Conservation (phyloP, 2,113 vertebrate genomes). For the Danionella cerebrum region DNA sequence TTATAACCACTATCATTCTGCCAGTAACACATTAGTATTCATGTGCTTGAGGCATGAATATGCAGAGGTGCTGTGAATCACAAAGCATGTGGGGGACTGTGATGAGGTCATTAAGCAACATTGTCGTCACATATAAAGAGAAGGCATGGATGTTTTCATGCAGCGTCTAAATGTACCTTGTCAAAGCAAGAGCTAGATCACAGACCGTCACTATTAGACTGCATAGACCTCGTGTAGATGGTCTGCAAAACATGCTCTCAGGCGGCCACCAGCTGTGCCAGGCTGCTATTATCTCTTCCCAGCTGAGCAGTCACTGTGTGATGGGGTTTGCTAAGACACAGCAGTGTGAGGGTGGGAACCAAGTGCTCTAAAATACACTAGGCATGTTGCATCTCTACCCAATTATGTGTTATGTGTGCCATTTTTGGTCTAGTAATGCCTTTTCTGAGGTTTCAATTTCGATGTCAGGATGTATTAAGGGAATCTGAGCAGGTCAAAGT, state of each 20-base stretch:
- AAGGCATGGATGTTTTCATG: conserved; percentile 19
- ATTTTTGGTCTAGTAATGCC: neutral
- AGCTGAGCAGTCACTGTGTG: conserved; percentile 8
- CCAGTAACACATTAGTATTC: conserved; percentile 11
- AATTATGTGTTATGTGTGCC: conserved; percentile 22
- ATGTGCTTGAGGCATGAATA: conserved; percentile 13
- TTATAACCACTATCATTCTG: neutral
- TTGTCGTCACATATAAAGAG: neutral
- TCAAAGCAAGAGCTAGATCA: conserved; percentile 28
- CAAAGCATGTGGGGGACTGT: neutral
- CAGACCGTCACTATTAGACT: conserved; percentile 4
- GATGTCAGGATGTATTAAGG: conserved; percentile 12
- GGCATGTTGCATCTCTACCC: neutral
- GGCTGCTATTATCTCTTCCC: conserved; percentile 22
- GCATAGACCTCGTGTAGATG: neutral
- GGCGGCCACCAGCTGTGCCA: conserved; percentile 11
- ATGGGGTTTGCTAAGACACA: neutral
- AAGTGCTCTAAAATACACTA: neutral
- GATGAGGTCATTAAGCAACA: neutral
- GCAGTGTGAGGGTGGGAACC: neutral
- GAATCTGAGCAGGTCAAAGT: neutral
- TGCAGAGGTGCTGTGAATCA: neutral
- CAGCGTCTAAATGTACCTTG: conserved; percentile 31
- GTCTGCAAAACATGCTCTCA: conserved; percentile 2
- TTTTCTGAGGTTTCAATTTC: conserved; percentile 13